Conservation (phyloP, 2,113 vertebrate genomes). For the Haplochromis burtoni region DNA sequence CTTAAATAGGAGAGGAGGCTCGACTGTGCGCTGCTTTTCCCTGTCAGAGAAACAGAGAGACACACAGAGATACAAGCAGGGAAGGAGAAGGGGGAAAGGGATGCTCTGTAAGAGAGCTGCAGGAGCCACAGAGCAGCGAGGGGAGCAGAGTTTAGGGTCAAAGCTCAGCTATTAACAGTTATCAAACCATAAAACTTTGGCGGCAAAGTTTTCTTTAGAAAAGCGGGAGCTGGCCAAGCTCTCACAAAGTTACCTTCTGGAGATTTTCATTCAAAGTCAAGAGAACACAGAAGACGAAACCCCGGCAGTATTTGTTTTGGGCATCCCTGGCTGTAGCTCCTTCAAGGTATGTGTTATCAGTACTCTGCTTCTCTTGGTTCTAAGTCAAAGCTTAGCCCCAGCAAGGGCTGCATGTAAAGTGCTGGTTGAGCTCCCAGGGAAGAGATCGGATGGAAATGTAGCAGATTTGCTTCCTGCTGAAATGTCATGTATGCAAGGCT, state of each 20-base stretch:
- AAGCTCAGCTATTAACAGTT: not conserved
- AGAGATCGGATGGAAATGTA: not conserved
- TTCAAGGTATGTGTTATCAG: conserved; percentile 31
- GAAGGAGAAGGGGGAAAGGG: not conserved
- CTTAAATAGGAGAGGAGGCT: conserved; percentile 94
- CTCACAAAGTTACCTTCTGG: conserved; percentile 9
- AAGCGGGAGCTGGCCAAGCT: not conserved
- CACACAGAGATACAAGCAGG: not conserved
- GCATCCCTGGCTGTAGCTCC: not conserved
- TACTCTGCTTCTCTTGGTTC: not conserved
- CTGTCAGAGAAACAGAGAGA: conserved; percentile 39
- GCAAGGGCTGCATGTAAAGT: not conserved
- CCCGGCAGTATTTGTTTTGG: not conserved
- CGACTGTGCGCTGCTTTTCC: conserved; percentile 73
- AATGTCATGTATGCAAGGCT: not conserved
- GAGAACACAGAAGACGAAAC: not conserved
- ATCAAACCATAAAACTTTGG: not conserved
- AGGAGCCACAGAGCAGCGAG: not conserved
- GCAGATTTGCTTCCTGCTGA: not conserved
- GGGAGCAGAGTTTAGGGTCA: not conserved
- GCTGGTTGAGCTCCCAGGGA: not conserved
- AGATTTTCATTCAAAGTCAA: not conserved
- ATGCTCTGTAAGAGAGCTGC: not conserved
- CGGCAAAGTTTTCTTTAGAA: not conserved
- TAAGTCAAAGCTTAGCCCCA: not conserved